These are phyloP conservation scores for Labia minor DNA, from an alignment of 2,888 invertebrate genomes.

Conservation along the genomic window DNA sequence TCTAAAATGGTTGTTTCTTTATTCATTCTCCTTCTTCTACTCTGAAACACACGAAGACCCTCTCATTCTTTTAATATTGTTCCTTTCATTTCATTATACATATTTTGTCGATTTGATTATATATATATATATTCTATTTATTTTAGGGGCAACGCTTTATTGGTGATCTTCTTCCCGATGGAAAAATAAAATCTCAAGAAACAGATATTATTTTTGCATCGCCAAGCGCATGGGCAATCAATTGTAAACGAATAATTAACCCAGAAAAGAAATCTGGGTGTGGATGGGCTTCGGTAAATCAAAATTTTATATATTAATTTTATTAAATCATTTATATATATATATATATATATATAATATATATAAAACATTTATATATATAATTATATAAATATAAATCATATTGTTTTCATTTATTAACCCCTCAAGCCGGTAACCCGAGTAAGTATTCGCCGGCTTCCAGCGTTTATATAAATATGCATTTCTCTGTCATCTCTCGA, in stretches of 20 bases:
- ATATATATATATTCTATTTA: too few species aligned
- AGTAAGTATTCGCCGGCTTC: too few species aligned
- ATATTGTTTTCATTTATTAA: too few species aligned
- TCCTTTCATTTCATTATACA: slow-evolving; percentile 6
- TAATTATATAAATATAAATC: too few species aligned
- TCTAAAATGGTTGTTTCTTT: slow-evolving; percentile 16
- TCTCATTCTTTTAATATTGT: not conserved
- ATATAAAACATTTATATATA: too few species aligned
- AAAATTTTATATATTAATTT: not conserved
- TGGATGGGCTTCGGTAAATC: slow-evolving; percentile 83
- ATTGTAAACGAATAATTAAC: slow-evolving; percentile 82
- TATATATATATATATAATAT: too few species aligned
- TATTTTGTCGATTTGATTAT: too few species aligned
- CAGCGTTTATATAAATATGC: too few species aligned
- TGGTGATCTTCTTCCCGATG: slow-evolving; percentile 73
- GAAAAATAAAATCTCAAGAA: slow-evolving; percentile 80
- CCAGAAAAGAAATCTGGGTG: slow-evolving; percentile 86
- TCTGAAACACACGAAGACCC: too few species aligned
- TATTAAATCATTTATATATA: too few species aligned
- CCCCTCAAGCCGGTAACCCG: too few species aligned
- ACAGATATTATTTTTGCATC: slow-evolving; percentile 78
- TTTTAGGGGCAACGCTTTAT: slow-evolving; percentile 76
- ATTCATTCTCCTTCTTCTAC: slow-evolving; percentile 16
- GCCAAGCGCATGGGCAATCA: slow-evolving; percentile 87
- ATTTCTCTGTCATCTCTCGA: too few species aligned